A percentile compares a stretch with the other conserved stretches of the same genome.
Evolutionary conservation across 2,797 vertebrate genomes (phyloP).

Genomic region (Decapterus maruadsi): DNA sequence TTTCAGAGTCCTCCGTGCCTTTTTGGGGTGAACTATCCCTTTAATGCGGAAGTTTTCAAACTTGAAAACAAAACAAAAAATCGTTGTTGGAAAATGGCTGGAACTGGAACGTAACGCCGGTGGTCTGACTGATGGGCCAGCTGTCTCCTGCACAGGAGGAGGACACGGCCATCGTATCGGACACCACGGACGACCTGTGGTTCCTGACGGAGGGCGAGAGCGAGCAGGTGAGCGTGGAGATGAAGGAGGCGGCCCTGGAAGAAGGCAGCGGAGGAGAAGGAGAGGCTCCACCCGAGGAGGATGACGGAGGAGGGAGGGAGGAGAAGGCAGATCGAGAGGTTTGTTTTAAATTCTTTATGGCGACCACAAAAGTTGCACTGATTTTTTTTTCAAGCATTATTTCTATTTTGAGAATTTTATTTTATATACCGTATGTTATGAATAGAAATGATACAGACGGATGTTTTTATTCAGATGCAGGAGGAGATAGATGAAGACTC

Average conservation of each 20-base stretch:
- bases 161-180: constrained; percentile 95
- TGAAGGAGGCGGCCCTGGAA: constrained; percentile 89
- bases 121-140: constrained; percentile 84
- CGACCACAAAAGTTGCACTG: not conserved
- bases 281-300: constrained; percentile 79
- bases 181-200: constrained; percentile 97
- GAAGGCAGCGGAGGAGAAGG: constrained; percentile 82
- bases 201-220: constrained; percentile 92
- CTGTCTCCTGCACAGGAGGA: constrained; percentile 90
- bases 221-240: constrained; percentile 90
- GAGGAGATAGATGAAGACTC: constrained; percentile 92
- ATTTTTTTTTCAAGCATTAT: not conserved
- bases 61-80: not conserved
- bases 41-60: not conserved
- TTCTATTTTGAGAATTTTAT: not conserved
- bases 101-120: constrained; percentile 48
- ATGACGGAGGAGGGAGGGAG: constrained; percentile 77
- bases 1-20: too few species aligned
- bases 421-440: too few species aligned
- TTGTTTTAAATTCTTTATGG: not conserved
- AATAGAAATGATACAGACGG: not conserved
- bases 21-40: too few species aligned
- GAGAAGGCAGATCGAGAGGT: constrained; percentile 79
- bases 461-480: constrained; percentile 79
- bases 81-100: constrained; percentile 5